phyloP scores from a whole-genome alignment of 1,140 invertebrate genomes.

The Drosophila albomicans region DNA sequence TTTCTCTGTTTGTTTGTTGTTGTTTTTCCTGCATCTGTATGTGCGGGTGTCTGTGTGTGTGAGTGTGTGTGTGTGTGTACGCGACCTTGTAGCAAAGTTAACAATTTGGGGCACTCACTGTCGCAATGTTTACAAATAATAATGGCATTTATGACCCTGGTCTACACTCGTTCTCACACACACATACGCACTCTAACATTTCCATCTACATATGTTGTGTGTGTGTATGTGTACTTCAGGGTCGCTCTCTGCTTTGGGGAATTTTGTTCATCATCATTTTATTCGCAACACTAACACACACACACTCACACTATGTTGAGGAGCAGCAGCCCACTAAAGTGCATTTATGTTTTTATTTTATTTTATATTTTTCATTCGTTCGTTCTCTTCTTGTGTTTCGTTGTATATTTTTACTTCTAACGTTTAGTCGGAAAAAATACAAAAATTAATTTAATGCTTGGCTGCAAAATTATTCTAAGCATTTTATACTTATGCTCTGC shows the following conservation, averaged over 20 bases:
- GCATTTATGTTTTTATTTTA: conserved; percentile 46
- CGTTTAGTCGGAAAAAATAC: conserved; percentile 35
- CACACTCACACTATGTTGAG: background rate
- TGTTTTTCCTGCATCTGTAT: conserved; percentile 5
- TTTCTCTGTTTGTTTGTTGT: conserved; percentile 28
- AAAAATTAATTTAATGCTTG: conserved; percentile 66
- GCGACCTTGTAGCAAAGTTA: conserved; percentile 73
- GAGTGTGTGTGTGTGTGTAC: conserved; percentile 15
- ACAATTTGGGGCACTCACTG: conserved; percentile 76
- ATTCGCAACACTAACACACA: conserved; percentile 47
- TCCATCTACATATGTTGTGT: conserved; percentile 17
- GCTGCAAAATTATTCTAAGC: conserved; percentile 61
- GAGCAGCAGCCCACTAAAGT: conserved; percentile 58
- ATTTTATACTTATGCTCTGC: conserved; percentile 23
- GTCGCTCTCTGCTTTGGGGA: conserved; percentile 55
- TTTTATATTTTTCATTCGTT: conserved; percentile 8
- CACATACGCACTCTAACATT: conserved; percentile 9
- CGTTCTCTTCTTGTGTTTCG: background rate
- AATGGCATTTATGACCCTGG: conserved; percentile 79
- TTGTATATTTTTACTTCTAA: conserved; percentile 9
- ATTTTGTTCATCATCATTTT: conserved; percentile 73
- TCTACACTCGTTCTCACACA: conserved; percentile 36
- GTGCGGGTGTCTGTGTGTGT: no score
- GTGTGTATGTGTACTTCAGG: conserved; percentile 48
- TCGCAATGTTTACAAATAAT: conserved; percentile 81